These are phyloP conservation scores for Picus viridis DNA, from an alignment of 2,797 vertebrate species.

Conservation along the genomic window DNA sequence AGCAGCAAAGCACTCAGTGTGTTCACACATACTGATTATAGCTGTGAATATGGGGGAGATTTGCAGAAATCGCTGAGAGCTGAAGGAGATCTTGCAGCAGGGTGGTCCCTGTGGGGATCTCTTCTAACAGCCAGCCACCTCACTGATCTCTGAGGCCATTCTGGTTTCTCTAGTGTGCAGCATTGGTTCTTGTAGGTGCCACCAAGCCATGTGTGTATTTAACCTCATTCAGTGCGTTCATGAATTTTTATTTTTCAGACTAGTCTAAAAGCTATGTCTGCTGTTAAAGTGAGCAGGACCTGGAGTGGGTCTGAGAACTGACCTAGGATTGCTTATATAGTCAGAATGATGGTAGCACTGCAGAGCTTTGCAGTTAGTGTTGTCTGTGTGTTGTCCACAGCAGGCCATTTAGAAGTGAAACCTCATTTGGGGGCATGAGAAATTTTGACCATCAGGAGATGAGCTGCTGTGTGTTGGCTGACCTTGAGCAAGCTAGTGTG, in stretches of 20 bases:
- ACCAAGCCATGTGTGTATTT: background rate
- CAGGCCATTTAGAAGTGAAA: background rate
- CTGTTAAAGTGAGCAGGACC: background rate
- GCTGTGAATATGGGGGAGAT: background rate
- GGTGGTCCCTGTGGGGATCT: background rate
- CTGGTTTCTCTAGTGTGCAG: accelerated
- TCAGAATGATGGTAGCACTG: background rate
- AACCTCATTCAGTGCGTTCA: background rate
- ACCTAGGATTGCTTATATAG: accelerated
- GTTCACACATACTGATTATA: background rate
- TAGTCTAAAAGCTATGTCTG: background rate
- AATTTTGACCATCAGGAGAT: background rate
- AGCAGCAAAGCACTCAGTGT: background rate
- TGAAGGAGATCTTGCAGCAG: accelerated
- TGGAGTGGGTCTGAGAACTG: background rate
- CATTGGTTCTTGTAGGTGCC: background rate
- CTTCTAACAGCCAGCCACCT: accelerated
- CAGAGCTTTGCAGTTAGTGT: background rate
- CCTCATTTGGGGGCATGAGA: background rate
- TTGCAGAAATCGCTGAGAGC: background rate
- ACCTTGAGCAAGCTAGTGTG: background rate
- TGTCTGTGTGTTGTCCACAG: background rate
- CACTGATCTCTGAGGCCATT: accelerated
- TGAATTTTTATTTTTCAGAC: background rate
- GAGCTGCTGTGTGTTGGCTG: background rate